Base-by-base conservation (phyloP, 2,113 vertebrate genomes). In the Triplophysa dalaica region DNA sequence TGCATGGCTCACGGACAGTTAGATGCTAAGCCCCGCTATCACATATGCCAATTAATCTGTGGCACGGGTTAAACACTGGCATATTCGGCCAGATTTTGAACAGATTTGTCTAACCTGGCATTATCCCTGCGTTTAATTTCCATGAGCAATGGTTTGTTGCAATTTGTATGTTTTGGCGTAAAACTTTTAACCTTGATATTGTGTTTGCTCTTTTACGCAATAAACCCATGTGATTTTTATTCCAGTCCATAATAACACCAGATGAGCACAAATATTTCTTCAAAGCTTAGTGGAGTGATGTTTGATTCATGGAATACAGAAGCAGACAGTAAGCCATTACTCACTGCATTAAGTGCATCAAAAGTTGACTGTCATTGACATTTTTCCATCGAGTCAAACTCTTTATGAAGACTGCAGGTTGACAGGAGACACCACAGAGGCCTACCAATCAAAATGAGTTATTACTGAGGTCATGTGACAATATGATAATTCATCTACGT, bases 11-110 rank as follows among this genome's bases (percentile, higher is more conserved):
- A 24, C 79, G 77, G 78, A 84, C 58, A 85, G 77, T 78, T 70
- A 87, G 70, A 68, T 48, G 58, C 70, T 69, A 45, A 67, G 24
- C 67, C 73, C 79, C 76, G 29, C 43, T 17, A 70, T 77, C 81
- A 73, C 80, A 81, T 82, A 86, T 78, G 84, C 82, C 85, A 86
- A 82, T 86, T 87, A 86, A 81, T 87, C 85, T 88, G 83, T 82
- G 84, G 80, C 81, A 80, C 41, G 73, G 81, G 83, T 50, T 61
- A 67, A 86, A 86, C 84, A 64, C 61, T 64, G 80, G 52, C 66
- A 75, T 60, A 9, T 50, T 33, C 62, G 33, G 41, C 77, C 33
- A 76, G 77, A 83, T 82, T 73, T 80, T 48, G 77, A 81, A 54
- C 52, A 21, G 11, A 81, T 88, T 85, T 54, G 19, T 38, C 4